phyloP scores from a whole-genome alignment of 2,797 vertebrate genomes.

The Pygocentrus nattereri region DNA sequence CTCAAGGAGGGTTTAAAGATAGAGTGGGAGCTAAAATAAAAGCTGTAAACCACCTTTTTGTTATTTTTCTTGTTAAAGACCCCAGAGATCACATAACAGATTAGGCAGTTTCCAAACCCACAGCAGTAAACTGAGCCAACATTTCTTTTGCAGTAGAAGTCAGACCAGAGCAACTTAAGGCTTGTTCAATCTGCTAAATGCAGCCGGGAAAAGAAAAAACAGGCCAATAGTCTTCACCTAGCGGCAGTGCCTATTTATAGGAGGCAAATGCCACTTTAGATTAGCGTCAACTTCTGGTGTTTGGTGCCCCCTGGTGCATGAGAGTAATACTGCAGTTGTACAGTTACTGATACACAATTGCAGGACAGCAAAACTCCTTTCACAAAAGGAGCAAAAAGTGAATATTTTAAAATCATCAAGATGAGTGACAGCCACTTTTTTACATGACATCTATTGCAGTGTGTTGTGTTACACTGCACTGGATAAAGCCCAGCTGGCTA shows the following conservation, averaged over 20 bases:
- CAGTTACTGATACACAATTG: not conserved
- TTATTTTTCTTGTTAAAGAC: not conserved
- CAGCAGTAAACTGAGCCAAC: not conserved
- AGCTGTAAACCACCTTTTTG: not conserved
- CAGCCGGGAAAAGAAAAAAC: slow-evolving; percentile 46
- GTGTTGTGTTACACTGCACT: too few species aligned
- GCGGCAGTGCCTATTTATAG: slow-evolving; percentile 70
- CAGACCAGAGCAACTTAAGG: slow-evolving; percentile 35
- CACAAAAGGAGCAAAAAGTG: not conserved
- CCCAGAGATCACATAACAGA: not conserved
- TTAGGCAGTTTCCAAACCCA: not conserved
- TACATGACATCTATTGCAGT: too few species aligned
- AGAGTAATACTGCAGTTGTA: not conserved
- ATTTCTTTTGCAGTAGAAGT: not conserved
- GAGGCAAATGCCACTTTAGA: slow-evolving; percentile 53
- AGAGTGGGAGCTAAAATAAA: slow-evolving; percentile 14
- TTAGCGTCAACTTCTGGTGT: slow-evolving; percentile 59
- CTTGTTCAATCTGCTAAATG: slow-evolving; percentile 36
- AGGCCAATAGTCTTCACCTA: slow-evolving; percentile 61
- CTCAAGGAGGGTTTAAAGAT: slow-evolving; percentile 25
- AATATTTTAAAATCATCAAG: not conserved
- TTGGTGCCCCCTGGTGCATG: slow-evolving; percentile 77
- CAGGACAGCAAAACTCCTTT: not conserved
- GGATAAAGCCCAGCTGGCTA: too few species aligned
- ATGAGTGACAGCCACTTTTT: not conserved